Percentiles rank a stretch among this genome's conserved stretches.
Conservation (phyloP, 2,888 invertebrate species). For the Mesodorylaimus sp. region DNA sequence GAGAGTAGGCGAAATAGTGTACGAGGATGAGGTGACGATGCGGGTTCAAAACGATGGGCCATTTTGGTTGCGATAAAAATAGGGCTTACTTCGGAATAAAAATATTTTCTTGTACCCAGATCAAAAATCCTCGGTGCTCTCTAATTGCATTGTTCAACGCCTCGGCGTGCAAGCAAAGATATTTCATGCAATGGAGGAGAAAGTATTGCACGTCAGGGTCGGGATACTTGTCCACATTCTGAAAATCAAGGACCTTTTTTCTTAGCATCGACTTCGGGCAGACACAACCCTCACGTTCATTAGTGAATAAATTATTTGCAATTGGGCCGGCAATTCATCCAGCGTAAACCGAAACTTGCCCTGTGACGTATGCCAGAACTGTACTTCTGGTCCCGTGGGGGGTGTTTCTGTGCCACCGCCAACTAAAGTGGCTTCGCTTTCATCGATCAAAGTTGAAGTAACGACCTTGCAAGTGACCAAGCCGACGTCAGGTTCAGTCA, state of each 20-base stretch:
- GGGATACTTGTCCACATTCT: constrained; percentile 36
- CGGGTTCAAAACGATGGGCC: not conserved
- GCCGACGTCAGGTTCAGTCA: constrained; percentile 67
- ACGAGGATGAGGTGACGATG: not conserved
- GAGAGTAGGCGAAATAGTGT: not conserved
- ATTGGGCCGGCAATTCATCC: constrained; percentile 67
- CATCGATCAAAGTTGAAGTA: constrained; percentile 54
- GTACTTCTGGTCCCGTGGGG: constrained; percentile 2
- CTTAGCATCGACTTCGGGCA: not conserved
- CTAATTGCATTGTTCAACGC: constrained; percentile 65
- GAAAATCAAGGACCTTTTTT: constrained; percentile 7
- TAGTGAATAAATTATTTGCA: constrained; percentile 78
- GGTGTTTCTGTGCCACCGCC: constrained; percentile 1
- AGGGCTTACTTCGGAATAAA: constrained; percentile 60
- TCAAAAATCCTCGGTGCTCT: constrained; percentile 68
- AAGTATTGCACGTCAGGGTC: constrained; percentile 84
- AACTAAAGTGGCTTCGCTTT: constrained; percentile 23
- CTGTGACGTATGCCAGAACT: constrained; percentile 74
- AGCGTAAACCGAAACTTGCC: constrained; percentile 78
- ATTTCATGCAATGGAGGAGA: constrained; percentile 70
- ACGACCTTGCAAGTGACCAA: constrained; percentile 52
- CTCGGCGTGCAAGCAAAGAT: constrained; percentile 76
- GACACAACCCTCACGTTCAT: constrained; percentile 44
- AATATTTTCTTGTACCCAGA: constrained; percentile 86
- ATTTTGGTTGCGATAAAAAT: not conserved